Evolutionary conservation across 2,113 vertebrate genomes (phyloP), one percentile per base, ranked within the genome.

Genomic region (Ondatra zibethicus): DNA sequence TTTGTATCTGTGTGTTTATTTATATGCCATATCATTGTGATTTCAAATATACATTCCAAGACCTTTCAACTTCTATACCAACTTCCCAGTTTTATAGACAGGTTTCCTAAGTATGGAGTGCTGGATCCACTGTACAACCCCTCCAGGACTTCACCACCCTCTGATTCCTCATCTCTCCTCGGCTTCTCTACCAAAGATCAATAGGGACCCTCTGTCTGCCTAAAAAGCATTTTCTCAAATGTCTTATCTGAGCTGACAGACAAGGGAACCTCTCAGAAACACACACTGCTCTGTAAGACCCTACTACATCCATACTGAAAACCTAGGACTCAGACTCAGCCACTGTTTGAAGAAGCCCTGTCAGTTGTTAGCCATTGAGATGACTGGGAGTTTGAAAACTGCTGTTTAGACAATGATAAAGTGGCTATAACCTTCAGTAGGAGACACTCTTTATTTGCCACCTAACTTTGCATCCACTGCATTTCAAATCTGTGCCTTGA

Each of bases 371-470:
- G 45, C 45, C 66, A 89, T 81, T 81, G 25, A 52, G 50, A 76
- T 86, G 25, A 2, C 17, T 58, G 27, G 45, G 36, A 36, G 11
- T 77, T 92, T 78, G 70, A 82, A n/a, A 88, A 63, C 7, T 23
- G 31, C 19, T 27, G 12, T 4, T 70, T 58, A 70, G 3, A 76
- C 5, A 13, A 11, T 39, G 7, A 65, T 68, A 87, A 93, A 85
- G 39, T 42, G 68, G 76, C 4, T 25, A 33, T 82, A 42, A 2
- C 31, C 14, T 87, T 87, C 77, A 81, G 2, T 39, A 63, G 80
- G 52, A 99, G 45, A 45, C 6, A 45, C 45, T 45, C 45, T 45
- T 45, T 45, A 45, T 6, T 45, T 6, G 4, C 45, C 45, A 45
- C 45, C 45, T 45, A 45, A 45, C 45, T 45, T 45, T 45, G 45